Conservation (phyloP, 1,140 invertebrate genomes). For the Scaptodrosophila lebanonensis region DNA sequence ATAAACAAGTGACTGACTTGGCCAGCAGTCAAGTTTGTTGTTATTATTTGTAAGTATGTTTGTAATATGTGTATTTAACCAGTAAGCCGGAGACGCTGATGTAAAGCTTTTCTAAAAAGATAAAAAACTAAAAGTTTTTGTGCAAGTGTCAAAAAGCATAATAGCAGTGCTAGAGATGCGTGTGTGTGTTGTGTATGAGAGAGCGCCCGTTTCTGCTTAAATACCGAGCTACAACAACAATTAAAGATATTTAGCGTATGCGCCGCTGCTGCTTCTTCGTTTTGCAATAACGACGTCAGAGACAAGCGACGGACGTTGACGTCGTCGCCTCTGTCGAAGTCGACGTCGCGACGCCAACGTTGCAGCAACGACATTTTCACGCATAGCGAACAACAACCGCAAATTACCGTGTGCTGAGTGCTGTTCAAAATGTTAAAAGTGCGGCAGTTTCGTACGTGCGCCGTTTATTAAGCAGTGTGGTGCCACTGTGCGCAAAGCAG, state of each 20-base stretch:
- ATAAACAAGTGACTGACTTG: constrained; percentile 33
- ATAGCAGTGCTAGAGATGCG: constrained; percentile 3
- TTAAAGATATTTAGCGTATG: constrained; percentile 60
- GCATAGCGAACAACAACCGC: no score
- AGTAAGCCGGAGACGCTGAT: no score
- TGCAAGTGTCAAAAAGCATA: constrained; percentile 52
- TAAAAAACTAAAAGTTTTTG: constrained; percentile 15
- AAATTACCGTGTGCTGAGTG: constrained; percentile 36
- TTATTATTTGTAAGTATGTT: constrained; percentile 19
- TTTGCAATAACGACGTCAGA: constrained; percentile 31
- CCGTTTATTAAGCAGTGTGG: not conserved
- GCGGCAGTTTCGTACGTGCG: not conserved
- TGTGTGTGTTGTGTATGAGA: constrained; percentile 15
- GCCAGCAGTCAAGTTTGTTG: constrained; percentile 7
- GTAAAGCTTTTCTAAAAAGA: no score
- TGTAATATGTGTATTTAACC: no score
- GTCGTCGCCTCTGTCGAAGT: constrained; percentile 37
- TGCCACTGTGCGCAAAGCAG: constrained; percentile 46
- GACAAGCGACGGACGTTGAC: not conserved
- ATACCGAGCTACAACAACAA: constrained; percentile 49
- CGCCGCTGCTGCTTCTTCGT: constrained; percentile 30
- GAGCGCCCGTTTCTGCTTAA: constrained; percentile 51
- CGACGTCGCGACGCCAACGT: constrained; percentile 43
- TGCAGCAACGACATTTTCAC: constrained; percentile 1
- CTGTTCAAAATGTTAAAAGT: not conserved